Base-by-base conservation (phyloP, 92 coral and sea anemone species). In the Diadumene lineata region DNA sequence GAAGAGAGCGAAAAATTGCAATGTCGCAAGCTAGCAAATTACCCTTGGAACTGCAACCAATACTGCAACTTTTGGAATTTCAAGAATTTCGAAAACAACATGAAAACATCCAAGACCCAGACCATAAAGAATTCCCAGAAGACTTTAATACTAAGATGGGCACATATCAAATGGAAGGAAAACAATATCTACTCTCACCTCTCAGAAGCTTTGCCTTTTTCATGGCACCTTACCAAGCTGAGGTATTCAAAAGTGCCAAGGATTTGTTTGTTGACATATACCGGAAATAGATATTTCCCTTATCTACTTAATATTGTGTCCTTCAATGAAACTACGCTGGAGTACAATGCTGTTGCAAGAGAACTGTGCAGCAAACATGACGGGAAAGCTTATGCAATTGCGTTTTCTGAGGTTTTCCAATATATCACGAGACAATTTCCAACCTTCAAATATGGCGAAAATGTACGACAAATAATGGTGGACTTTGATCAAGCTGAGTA, bases 401-500 rank as follows among this genome's bases (percentile, higher is more conserved):
- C 91, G 25, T 65, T 86, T 11, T 25, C 73, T 0, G 77, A 81
- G 43, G 68, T 81, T 9, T 85, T 85, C 30, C n/a, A 26, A 15
- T 43, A 65, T 25, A 81, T 81, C n/a, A 76, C 73, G 24, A 70
- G 61, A 21, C 56, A 46, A 0, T 76, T 74, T 69, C 78, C 81
- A 26, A n/a, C 17, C 22, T 85, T 80, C 31, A 31, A 27, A 50
- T 33, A 80, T 68, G 86, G 89, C 11, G 2, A 25, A 0, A 53
- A 51, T 19, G 75, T 83, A 11, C 60, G 88, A 1, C 85, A 78
- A 34, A 83, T 79, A 28, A 78, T 87, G 85, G 88, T 67, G 0
- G 84, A 82, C 46, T 80, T 79, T 64, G 85, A 85, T 43, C 61
- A 85, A 24, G 89, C 89, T 0, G 71, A 79, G 72, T 77, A 70